Evolutionary conservation across 2,888 invertebrate genomes (phyloP).

Genomic region (Lepidochitona cinerea): DNA sequence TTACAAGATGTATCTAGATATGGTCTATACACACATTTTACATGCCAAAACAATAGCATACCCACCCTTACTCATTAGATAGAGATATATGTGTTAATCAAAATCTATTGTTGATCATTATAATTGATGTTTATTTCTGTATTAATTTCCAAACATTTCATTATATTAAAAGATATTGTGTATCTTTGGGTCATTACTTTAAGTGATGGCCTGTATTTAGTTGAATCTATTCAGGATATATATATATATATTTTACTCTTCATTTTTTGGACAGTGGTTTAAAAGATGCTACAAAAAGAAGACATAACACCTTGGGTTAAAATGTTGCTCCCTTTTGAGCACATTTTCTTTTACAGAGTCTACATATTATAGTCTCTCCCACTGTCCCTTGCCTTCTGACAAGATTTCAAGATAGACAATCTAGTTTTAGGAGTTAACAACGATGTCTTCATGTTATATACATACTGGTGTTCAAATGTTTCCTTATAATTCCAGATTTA

Average conservation of each 20-base stretch:
- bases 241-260: slow-evolving; percentile 45
- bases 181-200: slow-evolving; percentile 1
- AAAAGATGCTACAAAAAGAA: slow-evolving; percentile 12
- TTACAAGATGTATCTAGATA: slow-evolving; percentile 3
- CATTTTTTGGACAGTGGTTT: slow-evolving; percentile 39
- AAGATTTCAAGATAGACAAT: slow-evolving; percentile 41
- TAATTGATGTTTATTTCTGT: slow-evolving; percentile 1
- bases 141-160: slow-evolving; percentile 2
- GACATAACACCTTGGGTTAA: slow-evolving; percentile 10
- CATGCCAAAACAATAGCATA: slow-evolving; percentile 8
- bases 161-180: not conserved
- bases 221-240: slow-evolving; percentile 29
- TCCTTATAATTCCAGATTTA: slow-evolving; percentile 50
- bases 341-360: slow-evolving; percentile 43
- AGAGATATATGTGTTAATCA: not conserved
- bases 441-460: slow-evolving; percentile 13
- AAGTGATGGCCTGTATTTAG: slow-evolving; percentile 4
- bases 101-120: slow-evolving; percentile 8
- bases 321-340: slow-evolving; percentile 67
- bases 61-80: slow-evolving; percentile 6
- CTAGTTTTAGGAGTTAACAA: slow-evolving; percentile 54
- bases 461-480: slow-evolving; percentile 49
- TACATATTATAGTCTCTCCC: slow-evolving; percentile 25
- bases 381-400: slow-evolving; percentile 8
- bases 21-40: slow-evolving; percentile 6